Evolutionary conservation across 2,888 invertebrate genomes (phyloP), one percentile per base, ranked within the genome.

Genomic region (Nemapogon koenigi): DNA sequence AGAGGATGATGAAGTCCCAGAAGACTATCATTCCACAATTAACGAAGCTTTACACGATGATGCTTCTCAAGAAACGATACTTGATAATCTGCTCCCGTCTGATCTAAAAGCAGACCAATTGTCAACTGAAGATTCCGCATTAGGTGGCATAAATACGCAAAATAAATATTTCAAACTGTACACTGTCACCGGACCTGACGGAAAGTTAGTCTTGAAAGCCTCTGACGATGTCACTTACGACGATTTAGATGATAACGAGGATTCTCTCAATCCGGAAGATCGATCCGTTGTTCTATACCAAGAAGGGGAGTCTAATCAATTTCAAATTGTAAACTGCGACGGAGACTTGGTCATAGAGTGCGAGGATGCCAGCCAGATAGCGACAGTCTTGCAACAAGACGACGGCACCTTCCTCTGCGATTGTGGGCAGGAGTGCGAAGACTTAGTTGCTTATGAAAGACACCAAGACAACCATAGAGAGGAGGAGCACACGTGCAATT

Each of bases 301-400:
- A 17, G 72, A 76, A 51, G 72, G 69, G 4, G 75, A 76, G 46
- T 73, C 75, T 6, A 42, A 62, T 17, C 72, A 76, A 40, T 69
- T 69, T 37, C 71, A 76, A 50, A 69, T 78, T 30, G 44, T 79
- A 0, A 78, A 76, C 45, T 72, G 68, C 51, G 73, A 78, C 43
- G 75, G 69, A 0, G 76, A 79, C 44, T 46, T 78, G 13, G 68
- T 79, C 0, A 78, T 79, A 38, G 73, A 78, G 46, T 79, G 79
- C 52, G 62, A 70, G 2, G 75, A 75, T 48, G 78, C 72, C 4
- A 62, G 62, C 26, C 59, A 72, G 50, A 63, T 72, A 27, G 60
- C 72, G 15, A 69, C 71, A 2, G 65, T 72, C 4, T 45, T 73
- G 7, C 71, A 73, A 44, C 70, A 75, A 46, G 69, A 69, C 26